Percentiles rank a stretch among this genome's conserved stretches.
phyloP scores from a whole-genome alignment of 1,140 invertebrate species.

The Trachymyrmex cornetzi region DNA sequence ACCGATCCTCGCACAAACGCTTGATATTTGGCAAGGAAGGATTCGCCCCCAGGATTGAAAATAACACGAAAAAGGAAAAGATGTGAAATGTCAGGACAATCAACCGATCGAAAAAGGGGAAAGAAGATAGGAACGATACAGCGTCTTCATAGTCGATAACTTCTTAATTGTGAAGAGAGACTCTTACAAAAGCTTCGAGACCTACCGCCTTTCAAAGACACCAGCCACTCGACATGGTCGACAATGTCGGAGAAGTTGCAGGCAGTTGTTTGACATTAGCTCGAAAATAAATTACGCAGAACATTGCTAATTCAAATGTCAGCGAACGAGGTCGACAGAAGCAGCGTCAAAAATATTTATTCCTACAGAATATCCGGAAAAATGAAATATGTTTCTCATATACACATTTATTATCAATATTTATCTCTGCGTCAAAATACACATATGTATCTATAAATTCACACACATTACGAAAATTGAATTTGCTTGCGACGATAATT shows the following conservation, averaged over 20 bases:
- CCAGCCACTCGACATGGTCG: constrained; percentile 32
- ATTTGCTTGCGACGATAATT: background rate
- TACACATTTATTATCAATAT: constrained; percentile 30
- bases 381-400: background rate
- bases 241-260: constrained; percentile 53
- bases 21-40: constrained; percentile 69
- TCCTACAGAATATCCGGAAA: background rate
- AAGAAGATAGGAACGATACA: constrained; percentile 27
- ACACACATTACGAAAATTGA: background rate
- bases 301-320: constrained; percentile 51
- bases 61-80: background rate
- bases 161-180: constrained; percentile 70
- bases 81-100: background rate
- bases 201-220: constrained; percentile 40
- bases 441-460: background rate
- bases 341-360: constrained; percentile 32
- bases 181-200: constrained; percentile 48
- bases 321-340: constrained; percentile 35
- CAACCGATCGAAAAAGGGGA: constrained; percentile 42
- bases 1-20: constrained; percentile 68
- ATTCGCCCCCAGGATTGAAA: constrained; percentile 37
- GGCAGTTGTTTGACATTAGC: constrained; percentile 57
- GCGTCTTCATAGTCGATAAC: constrained; percentile 68
- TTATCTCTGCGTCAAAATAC: constrained; percentile 21
- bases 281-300: constrained; percentile 51